phyloP scores from a whole-genome alignment of 2,888 invertebrate genomes.

The Eulithis prunata region DNA sequence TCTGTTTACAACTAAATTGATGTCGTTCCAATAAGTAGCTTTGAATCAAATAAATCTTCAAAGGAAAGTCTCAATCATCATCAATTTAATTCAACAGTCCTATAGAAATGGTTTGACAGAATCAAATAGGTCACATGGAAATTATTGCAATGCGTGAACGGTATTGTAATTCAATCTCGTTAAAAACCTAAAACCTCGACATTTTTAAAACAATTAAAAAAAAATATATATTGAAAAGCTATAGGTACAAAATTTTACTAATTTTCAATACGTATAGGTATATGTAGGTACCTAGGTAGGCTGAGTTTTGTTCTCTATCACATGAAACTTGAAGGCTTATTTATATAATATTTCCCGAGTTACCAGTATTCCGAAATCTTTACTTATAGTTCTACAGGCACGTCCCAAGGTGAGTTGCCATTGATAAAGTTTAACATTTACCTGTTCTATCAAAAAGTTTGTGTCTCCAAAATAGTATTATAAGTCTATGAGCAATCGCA shows the following conservation, averaged over 20 bases:
- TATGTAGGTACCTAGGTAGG: too few relatives aligned
- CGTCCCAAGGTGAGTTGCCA: not conserved
- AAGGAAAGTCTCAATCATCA: slow-evolving; percentile 30
- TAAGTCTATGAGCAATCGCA: not conserved
- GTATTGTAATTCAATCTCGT: too few relatives aligned
- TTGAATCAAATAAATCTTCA: slow-evolving; percentile 17
- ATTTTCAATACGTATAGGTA: too few relatives aligned
- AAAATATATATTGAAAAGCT: too few relatives aligned
- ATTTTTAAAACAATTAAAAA: too few relatives aligned
- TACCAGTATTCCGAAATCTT: not conserved
- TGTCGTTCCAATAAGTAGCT: slow-evolving; percentile 28
- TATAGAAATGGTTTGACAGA: not conserved
- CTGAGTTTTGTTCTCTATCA: too few relatives aligned
- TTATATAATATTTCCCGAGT: too few relatives aligned
- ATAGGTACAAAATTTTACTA: too few relatives aligned
- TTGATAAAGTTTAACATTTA: not conserved
- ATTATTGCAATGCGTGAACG: too few relatives aligned
- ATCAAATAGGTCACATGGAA: too few relatives aligned
- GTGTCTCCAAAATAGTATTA: not conserved
- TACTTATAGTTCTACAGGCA: not conserved
- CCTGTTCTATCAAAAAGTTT: not conserved
- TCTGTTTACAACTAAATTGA: slow-evolving; percentile 4
- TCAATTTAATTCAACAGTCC: slow-evolving; percentile 17
- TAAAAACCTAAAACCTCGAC: too few relatives aligned
- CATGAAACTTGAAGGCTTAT: too few relatives aligned